Percentiles rank a stretch among this genome's conserved stretches.
Evolutionary conservation across 64 coral and sea anemone genomes (phyloP).

Genomic region (Astreopora myriophthalma): DNA sequence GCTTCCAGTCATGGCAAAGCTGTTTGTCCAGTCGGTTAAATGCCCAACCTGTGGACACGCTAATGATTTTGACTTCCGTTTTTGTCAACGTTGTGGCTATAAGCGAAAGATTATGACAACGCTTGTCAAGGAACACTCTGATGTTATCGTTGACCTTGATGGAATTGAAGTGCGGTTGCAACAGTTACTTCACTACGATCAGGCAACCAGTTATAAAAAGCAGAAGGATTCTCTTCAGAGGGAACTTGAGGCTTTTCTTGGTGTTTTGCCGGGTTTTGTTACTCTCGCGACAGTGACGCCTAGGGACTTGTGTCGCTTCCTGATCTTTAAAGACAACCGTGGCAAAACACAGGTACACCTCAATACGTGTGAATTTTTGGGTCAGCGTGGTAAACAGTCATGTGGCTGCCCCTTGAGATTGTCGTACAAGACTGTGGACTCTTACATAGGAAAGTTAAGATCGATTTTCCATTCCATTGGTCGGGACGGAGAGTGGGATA

Average conservation of each 20-base stretch:
- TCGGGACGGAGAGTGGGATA: too few relatives aligned
- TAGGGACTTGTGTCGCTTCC: too few relatives aligned
- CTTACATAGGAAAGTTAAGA: too few relatives aligned
- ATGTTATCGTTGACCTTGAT: background rate
- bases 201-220: constrained; percentile 41
- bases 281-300: too few relatives aligned
- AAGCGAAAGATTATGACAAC: background rate
- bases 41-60: background rate
- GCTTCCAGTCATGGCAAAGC: background rate
- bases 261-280: background rate
- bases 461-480: too few relatives aligned
- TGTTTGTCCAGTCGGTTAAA: background rate
- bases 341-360: too few relatives aligned
- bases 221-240: constrained; percentile 30
- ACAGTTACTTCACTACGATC: constrained; percentile 26
- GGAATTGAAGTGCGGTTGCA: constrained; percentile 10
- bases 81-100: constrained; percentile 55
- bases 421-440: too few relatives aligned
- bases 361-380: too few relatives aligned
- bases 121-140: background rate
- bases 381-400: too few relatives aligned
- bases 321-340: too few relatives aligned
- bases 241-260: constrained; percentile 23
- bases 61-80: constrained; percentile 27
- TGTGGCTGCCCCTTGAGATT: too few relatives aligned